Evolutionary conservation across 1,140 invertebrate genomes (phyloP).

Genomic region (Phocides pigmalion): DNA sequence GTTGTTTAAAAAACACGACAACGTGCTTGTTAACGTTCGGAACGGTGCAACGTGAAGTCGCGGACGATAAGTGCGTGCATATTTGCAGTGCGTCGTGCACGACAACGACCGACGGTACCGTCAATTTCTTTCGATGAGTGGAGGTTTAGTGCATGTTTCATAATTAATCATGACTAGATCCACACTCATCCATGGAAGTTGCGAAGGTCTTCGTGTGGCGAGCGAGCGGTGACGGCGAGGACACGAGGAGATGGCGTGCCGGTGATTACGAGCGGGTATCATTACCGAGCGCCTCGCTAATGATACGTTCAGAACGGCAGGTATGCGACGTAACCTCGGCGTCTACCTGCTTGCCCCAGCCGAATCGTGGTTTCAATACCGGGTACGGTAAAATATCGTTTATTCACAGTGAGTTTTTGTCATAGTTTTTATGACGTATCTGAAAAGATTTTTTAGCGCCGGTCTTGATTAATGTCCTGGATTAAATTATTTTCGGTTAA

Average conservation of each 20-base stretch:
- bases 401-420: conserved; percentile 65
- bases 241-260: conserved; percentile 44
- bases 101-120: conserved; percentile 53
- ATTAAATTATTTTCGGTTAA: conserved; percentile 36
- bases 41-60: conserved; percentile 76
- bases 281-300: conserved; percentile 66
- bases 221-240: conserved; percentile 41
- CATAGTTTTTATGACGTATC: conserved; percentile 19
- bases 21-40: conserved; percentile 72
- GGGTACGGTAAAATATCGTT: conserved; percentile 55
- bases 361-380: conserved; percentile 65
- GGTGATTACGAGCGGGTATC: conserved; percentile 64
- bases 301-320: conserved; percentile 71
- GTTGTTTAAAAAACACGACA: conserved; percentile 72
- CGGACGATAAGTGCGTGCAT: conserved; percentile 71
- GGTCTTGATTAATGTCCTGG: conserved; percentile 38
- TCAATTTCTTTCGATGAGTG: conserved; percentile 84
- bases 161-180: conserved; percentile 83
- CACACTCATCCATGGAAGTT: conserved; percentile 85
- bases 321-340: conserved; percentile 63
- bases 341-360: conserved; percentile 61
- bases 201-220: conserved; percentile 64
- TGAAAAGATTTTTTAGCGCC: conserved; percentile 44
- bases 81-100: conserved; percentile 60
- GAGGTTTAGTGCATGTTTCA: conserved; percentile 84